Percentiles rank a stretch among this genome's conserved stretches.
phyloP scores from a whole-genome alignment of 2,797 vertebrate genomes.

The Aldrovandia affinis region DNA sequence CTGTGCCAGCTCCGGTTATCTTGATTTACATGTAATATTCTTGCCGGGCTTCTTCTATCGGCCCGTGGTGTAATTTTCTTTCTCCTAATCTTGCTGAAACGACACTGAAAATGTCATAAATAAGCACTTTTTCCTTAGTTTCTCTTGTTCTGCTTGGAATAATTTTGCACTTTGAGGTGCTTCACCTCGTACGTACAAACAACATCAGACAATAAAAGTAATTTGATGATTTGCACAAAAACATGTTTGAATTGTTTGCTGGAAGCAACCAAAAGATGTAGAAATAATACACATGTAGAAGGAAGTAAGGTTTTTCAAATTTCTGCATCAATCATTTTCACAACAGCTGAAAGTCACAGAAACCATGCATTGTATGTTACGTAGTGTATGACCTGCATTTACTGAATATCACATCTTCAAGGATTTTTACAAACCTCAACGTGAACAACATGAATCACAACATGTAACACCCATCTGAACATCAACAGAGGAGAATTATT shows the following conservation, averaged over 20 bases:
- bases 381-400: too few relatives aligned
- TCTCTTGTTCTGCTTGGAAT: slow-evolving; percentile 35
- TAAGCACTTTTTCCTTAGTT: slow-evolving; percentile 42
- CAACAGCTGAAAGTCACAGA: too few relatives aligned
- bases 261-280: too few relatives aligned
- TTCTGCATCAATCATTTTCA: too few relatives aligned
- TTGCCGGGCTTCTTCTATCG: slow-evolving; percentile 44
- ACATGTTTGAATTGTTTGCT: neutral
- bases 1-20: slow-evolving; percentile 33
- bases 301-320: too few relatives aligned
- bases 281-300: too few relatives aligned
- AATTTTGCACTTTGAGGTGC: slow-evolving; percentile 33
- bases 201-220: slow-evolving; percentile 19
- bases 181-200: slow-evolving; percentile 24
- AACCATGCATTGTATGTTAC: too few relatives aligned
- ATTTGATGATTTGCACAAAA: slow-evolving; percentile 12
- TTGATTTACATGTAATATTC: slow-evolving; percentile 42
- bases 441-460: too few relatives aligned
- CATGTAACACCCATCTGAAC: too few relatives aligned
- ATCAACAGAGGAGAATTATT: too few relatives aligned
- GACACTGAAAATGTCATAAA: slow-evolving; percentile 44
- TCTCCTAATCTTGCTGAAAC: slow-evolving; percentile 45
- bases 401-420: too few relatives aligned
- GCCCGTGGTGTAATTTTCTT: slow-evolving; percentile 39
- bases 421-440: too few relatives aligned